phyloP scores from a whole-genome alignment of 92 coral and sea anemone species.

The Parazoanthus swiftii region DNA sequence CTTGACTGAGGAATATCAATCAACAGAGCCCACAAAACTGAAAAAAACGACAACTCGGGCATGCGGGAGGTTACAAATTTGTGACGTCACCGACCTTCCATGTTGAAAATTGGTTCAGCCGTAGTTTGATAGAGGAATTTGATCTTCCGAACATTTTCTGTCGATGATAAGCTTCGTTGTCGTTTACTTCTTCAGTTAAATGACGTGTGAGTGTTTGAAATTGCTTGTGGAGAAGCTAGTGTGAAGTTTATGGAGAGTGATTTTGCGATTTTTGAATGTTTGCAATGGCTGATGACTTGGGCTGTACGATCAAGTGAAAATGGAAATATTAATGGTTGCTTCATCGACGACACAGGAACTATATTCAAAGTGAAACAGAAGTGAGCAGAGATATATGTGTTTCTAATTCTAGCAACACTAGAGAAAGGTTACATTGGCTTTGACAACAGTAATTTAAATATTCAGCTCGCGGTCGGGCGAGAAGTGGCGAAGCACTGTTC shows the following conservation, averaged over 20 bases:
- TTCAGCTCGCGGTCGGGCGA: neutral
- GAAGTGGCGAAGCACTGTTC: neutral
- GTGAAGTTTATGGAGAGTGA: neutral
- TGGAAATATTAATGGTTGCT: neutral
- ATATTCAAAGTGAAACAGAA: neutral
- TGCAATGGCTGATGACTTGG: constrained; percentile 20
- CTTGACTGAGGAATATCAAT: no score
- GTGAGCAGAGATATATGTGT: neutral
- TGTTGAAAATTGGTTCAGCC: constrained; percentile 16
- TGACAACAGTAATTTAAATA: neutral
- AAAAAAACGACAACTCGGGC: no score
- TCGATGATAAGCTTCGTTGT: neutral
- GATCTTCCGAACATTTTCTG: neutral
- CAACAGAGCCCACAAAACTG: no score
- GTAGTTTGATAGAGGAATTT: constrained; percentile 33
- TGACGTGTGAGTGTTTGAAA: neutral
- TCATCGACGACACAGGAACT: constrained; percentile 2
- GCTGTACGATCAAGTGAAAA: constrained; percentile 1
- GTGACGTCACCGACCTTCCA: constrained; percentile 40
- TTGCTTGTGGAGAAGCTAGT: neutral
- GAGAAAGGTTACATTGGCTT: neutral
- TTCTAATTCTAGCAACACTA: neutral
- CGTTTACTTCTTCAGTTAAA: neutral
- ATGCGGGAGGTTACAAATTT: constrained; percentile 37
- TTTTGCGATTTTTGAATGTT: neutral